Percentiles rank a stretch among this genome's conserved stretches.
Conservation (phyloP, 2,797 vertebrate genomes). For the Enoplosus armatus region DNA sequence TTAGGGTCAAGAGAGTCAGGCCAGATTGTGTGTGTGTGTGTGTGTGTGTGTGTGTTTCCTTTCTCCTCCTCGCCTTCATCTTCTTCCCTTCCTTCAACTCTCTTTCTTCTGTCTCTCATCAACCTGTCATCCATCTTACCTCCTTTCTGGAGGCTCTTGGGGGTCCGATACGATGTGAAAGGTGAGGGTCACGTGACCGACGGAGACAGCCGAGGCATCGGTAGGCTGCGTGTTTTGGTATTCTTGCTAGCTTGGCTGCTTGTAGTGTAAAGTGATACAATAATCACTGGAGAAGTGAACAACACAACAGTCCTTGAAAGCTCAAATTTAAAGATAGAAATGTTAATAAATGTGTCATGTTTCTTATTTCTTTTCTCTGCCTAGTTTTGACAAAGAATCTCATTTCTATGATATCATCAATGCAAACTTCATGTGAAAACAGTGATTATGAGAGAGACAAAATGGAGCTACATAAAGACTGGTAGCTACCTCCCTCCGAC, state of each 20-base stretch:
- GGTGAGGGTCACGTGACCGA: not conserved
- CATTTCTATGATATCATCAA: not conserved
- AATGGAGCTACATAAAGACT: not conserved
- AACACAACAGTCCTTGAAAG: not conserved
- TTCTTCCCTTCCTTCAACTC: not conserved
- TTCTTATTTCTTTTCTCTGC: not conserved
- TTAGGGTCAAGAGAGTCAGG: conserved; percentile 34
- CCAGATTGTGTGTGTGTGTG: conserved; percentile 1
- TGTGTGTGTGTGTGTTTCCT: conserved; percentile 5
- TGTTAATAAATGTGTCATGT: not conserved
- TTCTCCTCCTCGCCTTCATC: not conserved
- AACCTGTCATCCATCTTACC: not conserved
- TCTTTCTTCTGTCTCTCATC: not conserved
- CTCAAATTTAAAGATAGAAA: not conserved
- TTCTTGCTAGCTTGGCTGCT: not conserved
- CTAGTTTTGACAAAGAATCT: not conserved
- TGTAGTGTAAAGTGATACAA: not conserved
- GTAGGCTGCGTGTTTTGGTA: not conserved
- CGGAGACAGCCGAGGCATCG: not conserved
- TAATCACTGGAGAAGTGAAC: not conserved
- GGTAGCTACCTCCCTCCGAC: not conserved
- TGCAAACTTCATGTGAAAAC: not conserved
- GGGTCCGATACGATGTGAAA: not conserved
- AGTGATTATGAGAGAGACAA: not conserved
- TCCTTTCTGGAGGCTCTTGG: not conserved